Evolutionary conservation across 2,888 invertebrate genomes (phyloP).

Genomic region (Ptychoptera contaminata): DNA sequence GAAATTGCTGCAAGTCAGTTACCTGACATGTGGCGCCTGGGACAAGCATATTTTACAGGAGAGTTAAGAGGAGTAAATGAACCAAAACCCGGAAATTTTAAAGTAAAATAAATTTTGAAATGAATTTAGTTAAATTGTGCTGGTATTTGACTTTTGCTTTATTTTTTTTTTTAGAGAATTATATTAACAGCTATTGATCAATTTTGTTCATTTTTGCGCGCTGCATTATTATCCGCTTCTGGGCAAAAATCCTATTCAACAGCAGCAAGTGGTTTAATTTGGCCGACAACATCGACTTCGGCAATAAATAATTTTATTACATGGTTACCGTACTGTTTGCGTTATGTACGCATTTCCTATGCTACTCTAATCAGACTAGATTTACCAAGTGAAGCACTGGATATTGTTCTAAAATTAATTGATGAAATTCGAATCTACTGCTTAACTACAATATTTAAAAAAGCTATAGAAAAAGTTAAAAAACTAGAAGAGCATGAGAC

Average conservation of each 20-base stretch:
- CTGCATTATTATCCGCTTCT: constrained; percentile 52
- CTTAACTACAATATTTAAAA: constrained; percentile 68
- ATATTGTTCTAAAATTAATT: constrained; percentile 68
- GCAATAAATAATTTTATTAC: constrained; percentile 39
- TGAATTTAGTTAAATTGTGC: not conserved
- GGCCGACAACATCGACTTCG: constrained; percentile 38
- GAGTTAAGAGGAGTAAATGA: constrained; percentile 63
- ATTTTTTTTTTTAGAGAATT: constrained; percentile 46
- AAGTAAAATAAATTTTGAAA: constrained; percentile 34
- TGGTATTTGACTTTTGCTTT: no score
- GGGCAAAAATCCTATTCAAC: constrained; percentile 37
- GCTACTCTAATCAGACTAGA: constrained; percentile 68
- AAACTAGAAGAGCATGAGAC: constrained; percentile 57
- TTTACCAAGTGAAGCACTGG: constrained; percentile 73
- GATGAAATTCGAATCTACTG: constrained; percentile 78
- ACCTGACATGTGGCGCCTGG: constrained; percentile 90
- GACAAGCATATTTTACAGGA: constrained; percentile 84
- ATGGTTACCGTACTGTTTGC: constrained; percentile 67
- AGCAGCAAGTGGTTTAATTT: constrained; percentile 22
- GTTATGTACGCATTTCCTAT: constrained; percentile 66
- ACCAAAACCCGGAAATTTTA: constrained; percentile 60
- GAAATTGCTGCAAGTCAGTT: constrained; percentile 59
- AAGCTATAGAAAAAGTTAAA: constrained; percentile 63
- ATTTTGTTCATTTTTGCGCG: constrained; percentile 56
- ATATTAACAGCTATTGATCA: constrained; percentile 59